Conservation (phyloP, 2,113 vertebrate genomes). For the Sardina pilchardus region DNA sequence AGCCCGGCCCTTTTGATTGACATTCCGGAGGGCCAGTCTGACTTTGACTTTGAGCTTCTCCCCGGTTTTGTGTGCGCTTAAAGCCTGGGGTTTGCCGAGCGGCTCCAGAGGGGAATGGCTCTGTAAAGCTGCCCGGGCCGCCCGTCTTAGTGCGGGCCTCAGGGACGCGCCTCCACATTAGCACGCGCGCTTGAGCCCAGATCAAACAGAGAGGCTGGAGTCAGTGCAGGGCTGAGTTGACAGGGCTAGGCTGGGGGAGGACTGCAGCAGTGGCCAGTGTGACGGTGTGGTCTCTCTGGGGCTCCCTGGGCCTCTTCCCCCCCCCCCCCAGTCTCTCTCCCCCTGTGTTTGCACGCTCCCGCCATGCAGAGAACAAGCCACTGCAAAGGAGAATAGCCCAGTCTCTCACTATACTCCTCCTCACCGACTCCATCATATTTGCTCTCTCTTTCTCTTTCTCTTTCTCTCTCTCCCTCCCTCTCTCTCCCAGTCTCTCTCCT, state of each 20-base stretch:
- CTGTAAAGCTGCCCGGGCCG: background rate
- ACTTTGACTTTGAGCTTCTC: background rate
- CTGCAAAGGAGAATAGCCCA: conserved; percentile 22
- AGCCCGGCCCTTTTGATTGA: background rate
- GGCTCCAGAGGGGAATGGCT: background rate
- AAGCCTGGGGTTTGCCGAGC: background rate
- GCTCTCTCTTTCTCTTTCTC: background rate
- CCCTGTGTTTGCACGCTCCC: background rate
- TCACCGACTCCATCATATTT: background rate
- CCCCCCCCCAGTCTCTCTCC: background rate
- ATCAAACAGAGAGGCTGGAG: background rate
- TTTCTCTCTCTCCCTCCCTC: background rate
- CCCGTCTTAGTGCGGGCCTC: background rate
- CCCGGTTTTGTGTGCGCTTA: background rate
- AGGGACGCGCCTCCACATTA: background rate
- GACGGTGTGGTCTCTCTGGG: background rate
- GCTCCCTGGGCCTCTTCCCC: background rate
- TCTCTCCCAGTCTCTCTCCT: background rate
- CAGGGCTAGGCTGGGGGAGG: background rate
- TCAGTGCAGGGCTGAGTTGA: background rate
- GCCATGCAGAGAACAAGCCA: background rate
- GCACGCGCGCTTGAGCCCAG: background rate
- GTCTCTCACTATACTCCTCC: background rate
- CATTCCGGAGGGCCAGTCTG: background rate
- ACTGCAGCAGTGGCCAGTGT: background rate